Percentiles rank a stretch among this genome's conserved stretches.
Evolutionary conservation across 2,797 vertebrate species (phyloP).

Genomic region (Malurus splendens): DNA sequence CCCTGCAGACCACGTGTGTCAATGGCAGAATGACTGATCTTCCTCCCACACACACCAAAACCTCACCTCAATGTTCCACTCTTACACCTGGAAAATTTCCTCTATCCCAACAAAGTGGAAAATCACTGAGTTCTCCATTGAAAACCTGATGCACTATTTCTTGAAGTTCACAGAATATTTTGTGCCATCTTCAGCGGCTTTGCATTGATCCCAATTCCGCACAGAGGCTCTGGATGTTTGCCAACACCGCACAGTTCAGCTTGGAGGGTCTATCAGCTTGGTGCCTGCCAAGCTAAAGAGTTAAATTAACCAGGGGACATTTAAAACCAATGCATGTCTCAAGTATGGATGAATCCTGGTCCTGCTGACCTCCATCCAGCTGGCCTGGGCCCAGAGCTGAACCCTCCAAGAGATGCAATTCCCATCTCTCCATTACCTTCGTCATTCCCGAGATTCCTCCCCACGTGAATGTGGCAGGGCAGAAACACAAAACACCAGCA

Average conservation of each 20-base stretch:
- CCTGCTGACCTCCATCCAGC: background rate
- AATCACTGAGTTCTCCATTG: background rate
- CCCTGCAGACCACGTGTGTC: background rate
- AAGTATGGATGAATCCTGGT: background rate
- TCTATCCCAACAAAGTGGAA: background rate
- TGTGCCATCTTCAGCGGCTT: background rate
- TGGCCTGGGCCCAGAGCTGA: background rate
- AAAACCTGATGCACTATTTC: background rate
- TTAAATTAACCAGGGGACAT: background rate
- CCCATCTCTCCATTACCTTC: background rate
- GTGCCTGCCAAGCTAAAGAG: background rate
- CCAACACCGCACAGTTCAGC: background rate
- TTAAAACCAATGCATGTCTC: background rate
- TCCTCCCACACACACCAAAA: background rate
- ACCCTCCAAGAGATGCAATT: background rate
- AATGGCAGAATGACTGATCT: background rate
- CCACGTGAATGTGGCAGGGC: background rate
- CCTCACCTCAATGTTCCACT: background rate
- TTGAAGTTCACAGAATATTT: background rate
- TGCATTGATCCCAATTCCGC: background rate
- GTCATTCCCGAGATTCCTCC: background rate
- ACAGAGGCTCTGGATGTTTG: background rate
- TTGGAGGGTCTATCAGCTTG: background rate
- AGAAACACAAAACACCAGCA: background rate
- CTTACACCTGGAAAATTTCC: background rate